These are phyloP conservation scores for Oryzias sinensis DNA, from an alignment of 2,797 vertebrate genomes.

Conservation along the genomic window DNA sequence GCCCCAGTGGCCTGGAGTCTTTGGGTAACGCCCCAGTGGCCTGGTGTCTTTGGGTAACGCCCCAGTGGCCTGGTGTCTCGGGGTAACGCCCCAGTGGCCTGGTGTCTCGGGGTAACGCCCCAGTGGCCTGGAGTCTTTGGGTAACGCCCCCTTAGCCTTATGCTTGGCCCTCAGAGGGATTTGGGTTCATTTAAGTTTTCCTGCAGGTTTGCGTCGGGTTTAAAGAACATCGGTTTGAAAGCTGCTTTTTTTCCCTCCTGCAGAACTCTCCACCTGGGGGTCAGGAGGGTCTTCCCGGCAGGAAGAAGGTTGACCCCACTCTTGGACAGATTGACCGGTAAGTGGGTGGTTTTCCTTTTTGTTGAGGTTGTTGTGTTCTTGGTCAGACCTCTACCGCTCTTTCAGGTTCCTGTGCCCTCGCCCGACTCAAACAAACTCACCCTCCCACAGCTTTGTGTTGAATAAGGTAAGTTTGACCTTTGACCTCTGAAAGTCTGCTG, in stretches of 20 bases:
- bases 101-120: no score
- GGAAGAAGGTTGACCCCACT: constrained; percentile 36
- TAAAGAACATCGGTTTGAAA: not conserved
- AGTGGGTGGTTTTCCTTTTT: constrained; percentile 1
- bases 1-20: no score
- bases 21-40: no score
- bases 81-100: no score
- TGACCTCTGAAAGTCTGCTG: not conserved
- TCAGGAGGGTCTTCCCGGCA: constrained; percentile 40
- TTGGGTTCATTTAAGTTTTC: no score
- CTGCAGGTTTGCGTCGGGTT: not conserved
- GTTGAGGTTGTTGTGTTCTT: not conserved
- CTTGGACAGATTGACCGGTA: constrained; percentile 69
- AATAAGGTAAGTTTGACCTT: constrained; percentile 62
- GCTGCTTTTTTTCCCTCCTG: not conserved
- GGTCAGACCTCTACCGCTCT: not conserved
- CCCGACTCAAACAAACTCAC: constrained; percentile 13
- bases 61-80: no score
- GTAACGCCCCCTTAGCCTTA: no score
- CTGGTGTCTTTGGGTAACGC: no score
- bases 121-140: no score
- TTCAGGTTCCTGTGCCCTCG: constrained; percentile 71
- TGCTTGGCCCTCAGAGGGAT: no score
- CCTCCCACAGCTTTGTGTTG: constrained; percentile 29
- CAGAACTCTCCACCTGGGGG: constrained; percentile 59